These are phyloP conservation scores for Agrochola circellaris DNA, from an alignment of 2,888 invertebrate species.

Conservation along the genomic window DNA sequence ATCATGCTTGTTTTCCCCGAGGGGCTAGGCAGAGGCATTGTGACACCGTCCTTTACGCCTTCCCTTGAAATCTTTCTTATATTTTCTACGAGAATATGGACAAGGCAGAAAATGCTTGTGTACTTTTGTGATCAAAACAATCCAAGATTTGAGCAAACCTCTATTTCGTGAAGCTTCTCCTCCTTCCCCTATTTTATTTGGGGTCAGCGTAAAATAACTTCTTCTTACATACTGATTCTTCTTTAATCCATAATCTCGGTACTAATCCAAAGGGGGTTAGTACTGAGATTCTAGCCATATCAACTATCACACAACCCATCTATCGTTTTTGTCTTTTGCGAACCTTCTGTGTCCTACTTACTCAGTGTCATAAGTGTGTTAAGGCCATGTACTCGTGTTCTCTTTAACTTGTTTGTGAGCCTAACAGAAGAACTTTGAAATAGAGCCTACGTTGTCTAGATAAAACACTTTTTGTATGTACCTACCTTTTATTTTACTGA, in stretches of 20 bases:
- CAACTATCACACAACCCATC: too few species aligned
- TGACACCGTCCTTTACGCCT: too few species aligned
- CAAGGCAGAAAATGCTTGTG: neutral
- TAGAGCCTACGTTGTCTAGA: conserved; percentile 22
- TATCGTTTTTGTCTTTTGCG: neutral
- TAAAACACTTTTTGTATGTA: conserved; percentile 13
- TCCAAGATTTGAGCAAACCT: neutral
- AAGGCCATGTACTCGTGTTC: conserved; percentile 24
- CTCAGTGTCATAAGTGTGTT: conserved; percentile 10
- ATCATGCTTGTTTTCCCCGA: too few species aligned
- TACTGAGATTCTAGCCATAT: neutral
- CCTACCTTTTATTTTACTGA: neutral
- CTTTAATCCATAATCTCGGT: too few species aligned
- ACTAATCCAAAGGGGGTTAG: too few species aligned
- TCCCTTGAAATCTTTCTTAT: too few species aligned
- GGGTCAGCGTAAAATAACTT: too few species aligned
- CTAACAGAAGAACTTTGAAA: conserved; percentile 43
- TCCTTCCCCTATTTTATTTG: too few species aligned
- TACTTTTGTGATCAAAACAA: neutral
- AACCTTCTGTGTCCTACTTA: conserved; percentile 6
- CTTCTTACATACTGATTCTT: too few species aligned
- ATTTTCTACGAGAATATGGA: too few species aligned
- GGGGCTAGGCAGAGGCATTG: too few species aligned
- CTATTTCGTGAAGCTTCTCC: too few species aligned
- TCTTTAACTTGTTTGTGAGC: conserved; percentile 30